phyloP scores from a whole-genome alignment of 2,113 vertebrate genomes.

The Megalops atlanticus region DNA sequence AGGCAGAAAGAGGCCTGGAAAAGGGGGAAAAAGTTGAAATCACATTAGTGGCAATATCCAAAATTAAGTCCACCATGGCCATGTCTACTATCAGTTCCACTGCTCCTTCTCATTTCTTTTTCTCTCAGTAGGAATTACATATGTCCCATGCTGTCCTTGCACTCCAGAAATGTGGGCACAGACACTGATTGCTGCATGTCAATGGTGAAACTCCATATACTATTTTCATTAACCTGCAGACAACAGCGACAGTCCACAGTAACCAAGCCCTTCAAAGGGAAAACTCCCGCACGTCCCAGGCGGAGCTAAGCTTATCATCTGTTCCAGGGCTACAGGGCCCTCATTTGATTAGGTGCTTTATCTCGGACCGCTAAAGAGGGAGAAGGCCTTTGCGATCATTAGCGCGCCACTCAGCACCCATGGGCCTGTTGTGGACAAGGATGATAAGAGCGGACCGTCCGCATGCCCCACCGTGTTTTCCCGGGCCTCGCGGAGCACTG shows the following conservation, averaged over 20 bases:
- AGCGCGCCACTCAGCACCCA: slow-evolving; percentile 53
- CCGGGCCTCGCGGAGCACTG: slow-evolving; percentile 45
- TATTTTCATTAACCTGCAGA: background rate
- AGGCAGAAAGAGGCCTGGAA: background rate
- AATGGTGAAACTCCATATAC: background rate
- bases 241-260: background rate
- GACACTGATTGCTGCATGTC: background rate
- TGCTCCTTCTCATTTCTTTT: too few relatives aligned
- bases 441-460: slow-evolving; percentile 66
- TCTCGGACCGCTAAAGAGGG: slow-evolving; percentile 42
- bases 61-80: background rate
- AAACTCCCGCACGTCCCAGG: background rate
- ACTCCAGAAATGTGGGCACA: background rate
- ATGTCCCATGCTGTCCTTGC: background rate
- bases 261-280: background rate
- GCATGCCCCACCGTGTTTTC: slow-evolving; percentile 52
- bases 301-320: slow-evolving; percentile 18
- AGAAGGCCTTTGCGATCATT: slow-evolving; percentile 44
- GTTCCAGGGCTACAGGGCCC: slow-evolving; percentile 17
- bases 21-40: background rate
- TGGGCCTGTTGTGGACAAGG: slow-evolving; percentile 51
- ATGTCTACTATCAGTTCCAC: too few relatives aligned
- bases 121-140: background rate
- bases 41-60: background rate
- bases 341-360: slow-evolving; percentile 44